These are phyloP conservation scores for Perithous albicinctus DNA, from an alignment of 2,888 invertebrate species.

Conservation along the genomic window DNA sequence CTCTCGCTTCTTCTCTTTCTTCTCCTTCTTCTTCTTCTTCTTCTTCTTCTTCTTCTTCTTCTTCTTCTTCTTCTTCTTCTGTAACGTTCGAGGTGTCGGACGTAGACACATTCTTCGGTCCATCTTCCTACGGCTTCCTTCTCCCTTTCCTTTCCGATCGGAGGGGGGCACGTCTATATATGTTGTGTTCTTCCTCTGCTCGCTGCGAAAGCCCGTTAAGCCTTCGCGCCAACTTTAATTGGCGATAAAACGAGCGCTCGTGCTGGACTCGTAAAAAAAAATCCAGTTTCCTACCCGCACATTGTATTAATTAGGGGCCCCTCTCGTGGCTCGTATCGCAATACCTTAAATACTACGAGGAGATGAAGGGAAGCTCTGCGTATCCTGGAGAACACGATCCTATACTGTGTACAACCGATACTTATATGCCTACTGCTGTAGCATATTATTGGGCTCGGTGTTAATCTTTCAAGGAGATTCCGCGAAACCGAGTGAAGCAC, in stretches of 20 bases:
- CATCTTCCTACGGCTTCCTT: conserved; percentile 39
- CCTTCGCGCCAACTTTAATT: conserved; percentile 79
- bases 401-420: conserved; percentile 16
- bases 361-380: conserved; percentile 1
- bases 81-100: conserved; percentile 59
- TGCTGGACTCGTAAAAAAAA: conserved; percentile 81
- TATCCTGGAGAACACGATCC: conserved; percentile 28
- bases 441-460: background rate
- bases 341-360: conserved; percentile 34
- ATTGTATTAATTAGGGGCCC: conserved; percentile 83
- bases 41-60: conserved; percentile 50
- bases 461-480: background rate
- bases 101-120: conserved; percentile 53
- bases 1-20: conserved; percentile 5
- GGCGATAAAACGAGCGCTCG: conserved; percentile 81
- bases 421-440: background rate
- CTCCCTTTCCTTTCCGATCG: conserved; percentile 39
- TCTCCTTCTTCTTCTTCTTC: conserved; percentile 45
- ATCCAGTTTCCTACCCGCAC: conserved; percentile 77
- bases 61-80: conserved; percentile 49
- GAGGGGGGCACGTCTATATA: conserved; percentile 2
- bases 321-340: conserved; percentile 69
- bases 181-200: conserved; percentile 50
- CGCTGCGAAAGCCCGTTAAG: conserved; percentile 65
- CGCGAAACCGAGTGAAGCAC: conserved; percentile 5